phyloP scores from a whole-genome alignment of 2,888 invertebrate species.

The Brenthis daphne region DNA sequence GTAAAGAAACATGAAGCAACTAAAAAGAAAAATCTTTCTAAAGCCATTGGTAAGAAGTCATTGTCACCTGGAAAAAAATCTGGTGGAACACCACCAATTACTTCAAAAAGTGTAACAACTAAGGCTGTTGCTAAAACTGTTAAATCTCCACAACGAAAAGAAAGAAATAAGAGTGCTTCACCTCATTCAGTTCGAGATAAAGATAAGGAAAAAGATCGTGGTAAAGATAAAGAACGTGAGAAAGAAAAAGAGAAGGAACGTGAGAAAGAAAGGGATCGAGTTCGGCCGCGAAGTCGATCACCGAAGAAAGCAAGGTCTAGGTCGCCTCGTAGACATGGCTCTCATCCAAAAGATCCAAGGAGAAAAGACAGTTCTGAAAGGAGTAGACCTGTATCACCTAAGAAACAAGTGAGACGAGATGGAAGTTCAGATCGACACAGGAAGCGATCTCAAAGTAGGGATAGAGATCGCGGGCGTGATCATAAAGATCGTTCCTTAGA shows the following conservation, averaged over 20 bases:
- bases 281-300: constrained; percentile 75
- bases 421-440: constrained; percentile 69
- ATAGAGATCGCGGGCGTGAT: constrained; percentile 79
- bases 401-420: constrained; percentile 69
- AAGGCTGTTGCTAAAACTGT: constrained; percentile 68
- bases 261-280: constrained; percentile 75
- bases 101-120: constrained; percentile 66
- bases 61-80: constrained; percentile 78
- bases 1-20: constrained; percentile 65
- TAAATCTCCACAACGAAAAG: constrained; percentile 74
- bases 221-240: constrained; percentile 66
- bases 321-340: constrained; percentile 66
- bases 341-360: constrained; percentile 69
- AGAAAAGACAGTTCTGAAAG: constrained; percentile 76
- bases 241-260: constrained; percentile 78
- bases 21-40: constrained; percentile 66
- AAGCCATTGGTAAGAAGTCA: constrained; percentile 73
- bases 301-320: constrained; percentile 73
- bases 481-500: constrained; percentile 77
- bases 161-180: constrained; percentile 69
- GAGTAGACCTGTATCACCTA: constrained; percentile 77
- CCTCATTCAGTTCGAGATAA: constrained; percentile 71
- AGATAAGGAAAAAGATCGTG: constrained; percentile 75
- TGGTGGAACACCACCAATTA: constrained; percentile 77
- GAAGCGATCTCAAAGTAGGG: constrained; percentile 70